These are phyloP conservation scores for Pterobdella sp. DNA, from an alignment of 2,888 invertebrate genomes.

Conservation along the genomic window DNA sequence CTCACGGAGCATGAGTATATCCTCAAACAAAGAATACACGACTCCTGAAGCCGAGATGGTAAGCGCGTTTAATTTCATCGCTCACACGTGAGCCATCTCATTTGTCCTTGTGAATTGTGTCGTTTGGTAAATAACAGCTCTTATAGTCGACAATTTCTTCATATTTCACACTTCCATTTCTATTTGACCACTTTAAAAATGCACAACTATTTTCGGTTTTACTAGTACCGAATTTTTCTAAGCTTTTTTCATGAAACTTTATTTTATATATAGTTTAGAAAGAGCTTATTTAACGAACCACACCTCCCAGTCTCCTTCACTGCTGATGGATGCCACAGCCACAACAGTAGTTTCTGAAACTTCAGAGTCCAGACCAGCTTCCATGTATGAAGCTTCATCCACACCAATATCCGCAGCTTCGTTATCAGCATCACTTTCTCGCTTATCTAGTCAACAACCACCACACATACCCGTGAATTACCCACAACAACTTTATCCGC, in stretches of 20 bases:
- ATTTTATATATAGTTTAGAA: too few species aligned
- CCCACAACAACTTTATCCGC: neutral
- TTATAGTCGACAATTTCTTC: neutral
- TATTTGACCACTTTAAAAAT: neutral
- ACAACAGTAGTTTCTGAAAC: slow-evolving; percentile 18
- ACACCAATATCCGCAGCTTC: neutral
- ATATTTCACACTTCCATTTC: neutral
- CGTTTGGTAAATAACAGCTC: too few species aligned
- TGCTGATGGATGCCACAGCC: slow-evolving; percentile 17
- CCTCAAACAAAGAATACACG: slow-evolving; percentile 20
- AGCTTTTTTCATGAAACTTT: too few species aligned
- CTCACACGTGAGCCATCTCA: too few species aligned
- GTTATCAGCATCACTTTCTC: neutral
- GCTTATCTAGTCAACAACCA: neutral
- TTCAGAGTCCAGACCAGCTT: neutral
- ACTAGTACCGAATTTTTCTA: too few species aligned
- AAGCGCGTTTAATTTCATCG: neutral
- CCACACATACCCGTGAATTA: neutral
- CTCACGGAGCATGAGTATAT: slow-evolving; percentile 23
- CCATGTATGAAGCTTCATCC: neutral
- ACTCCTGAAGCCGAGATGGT: slow-evolving; percentile 21
- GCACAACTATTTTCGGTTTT: neutral
- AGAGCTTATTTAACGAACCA: neutral
- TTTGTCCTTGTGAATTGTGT: neutral
- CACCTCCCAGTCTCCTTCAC: slow-evolving; percentile 14